Percentiles rank a stretch among this genome's conserved stretches.
These are phyloP conservation scores for Valencia hispanica DNA, from an alignment of 2,797 vertebrate genomes.

Conservation along the genomic window DNA sequence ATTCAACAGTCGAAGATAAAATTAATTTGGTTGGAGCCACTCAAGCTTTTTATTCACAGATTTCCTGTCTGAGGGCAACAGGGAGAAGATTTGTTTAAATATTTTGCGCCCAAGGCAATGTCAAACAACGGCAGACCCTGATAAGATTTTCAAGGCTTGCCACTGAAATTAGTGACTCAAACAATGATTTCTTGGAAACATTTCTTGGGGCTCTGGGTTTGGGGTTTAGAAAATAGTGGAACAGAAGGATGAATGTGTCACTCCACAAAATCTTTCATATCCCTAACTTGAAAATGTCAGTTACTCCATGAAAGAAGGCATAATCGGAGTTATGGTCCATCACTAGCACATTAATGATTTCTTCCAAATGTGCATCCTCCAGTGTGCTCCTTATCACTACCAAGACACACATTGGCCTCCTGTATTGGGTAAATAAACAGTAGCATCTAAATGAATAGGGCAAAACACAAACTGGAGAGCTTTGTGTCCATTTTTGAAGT, in stretches of 20 bases:
- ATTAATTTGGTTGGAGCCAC: constrained; percentile 68
- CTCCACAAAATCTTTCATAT: constrained; percentile 72
- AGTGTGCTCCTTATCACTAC: constrained; percentile 81
- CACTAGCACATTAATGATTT: constrained; percentile 79
- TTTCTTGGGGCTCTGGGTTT: constrained; percentile 57
- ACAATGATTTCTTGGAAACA: constrained; percentile 78
- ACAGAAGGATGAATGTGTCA: constrained; percentile 73
- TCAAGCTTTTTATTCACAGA: constrained; percentile 65
- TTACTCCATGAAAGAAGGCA: constrained; percentile 74
- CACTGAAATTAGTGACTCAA: constrained; percentile 78
- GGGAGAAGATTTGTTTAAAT: constrained; percentile 78
- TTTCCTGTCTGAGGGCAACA: constrained; percentile 65
- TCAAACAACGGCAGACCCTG: constrained; percentile 77
- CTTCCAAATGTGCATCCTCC: constrained; percentile 75
- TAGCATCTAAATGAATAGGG: constrained; percentile 64
- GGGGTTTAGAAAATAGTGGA: constrained; percentile 63
- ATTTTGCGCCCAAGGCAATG: constrained; percentile 78
- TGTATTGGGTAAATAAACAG: constrained; percentile 79
- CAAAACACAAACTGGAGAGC: constrained; percentile 71
- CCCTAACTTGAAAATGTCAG: constrained; percentile 79
- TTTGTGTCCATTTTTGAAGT: constrained; percentile 79
- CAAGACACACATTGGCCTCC: constrained; percentile 77
- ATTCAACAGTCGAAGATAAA: constrained; percentile 63
- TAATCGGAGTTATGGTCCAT: constrained; percentile 81
- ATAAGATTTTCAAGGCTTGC: constrained; percentile 77